Conservation (phyloP, 2,113 vertebrate species). For the Bos javanicus region DNA sequence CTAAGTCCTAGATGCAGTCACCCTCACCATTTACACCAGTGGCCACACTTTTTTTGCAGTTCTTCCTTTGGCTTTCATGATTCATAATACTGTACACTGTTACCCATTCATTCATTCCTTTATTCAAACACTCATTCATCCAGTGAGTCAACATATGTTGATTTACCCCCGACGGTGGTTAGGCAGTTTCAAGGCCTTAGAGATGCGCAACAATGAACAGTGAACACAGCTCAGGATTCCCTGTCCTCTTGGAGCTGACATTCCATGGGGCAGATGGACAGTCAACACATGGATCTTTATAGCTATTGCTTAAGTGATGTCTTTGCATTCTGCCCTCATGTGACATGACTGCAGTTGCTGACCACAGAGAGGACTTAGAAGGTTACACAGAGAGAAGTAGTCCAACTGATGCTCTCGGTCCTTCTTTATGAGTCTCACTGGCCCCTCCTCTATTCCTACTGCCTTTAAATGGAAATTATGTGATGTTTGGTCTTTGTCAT, state of each 20-base stretch:
- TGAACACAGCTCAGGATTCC: neutral
- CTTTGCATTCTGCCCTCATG: neutral
- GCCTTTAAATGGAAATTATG: neutral
- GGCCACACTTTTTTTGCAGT: neutral
- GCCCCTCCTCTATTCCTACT: neutral
- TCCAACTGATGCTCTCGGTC: neutral
- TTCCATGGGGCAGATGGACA: neutral
- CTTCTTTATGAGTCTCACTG: neutral
- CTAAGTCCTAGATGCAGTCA: neutral
- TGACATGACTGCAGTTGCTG: too few species aligned
- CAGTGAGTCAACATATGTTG: neutral
- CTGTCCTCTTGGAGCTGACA: neutral
- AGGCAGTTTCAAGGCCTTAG: neutral
- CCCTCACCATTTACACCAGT: too few species aligned
- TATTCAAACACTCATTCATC: neutral
- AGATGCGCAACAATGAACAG: neutral
- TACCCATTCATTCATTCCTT: neutral
- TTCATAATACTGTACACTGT: neutral
- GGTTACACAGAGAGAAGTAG: fast-evolving
- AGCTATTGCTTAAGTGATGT: too few species aligned
- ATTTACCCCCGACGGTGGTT: neutral
- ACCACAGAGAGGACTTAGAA: neutral
- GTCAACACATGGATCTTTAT: neutral
- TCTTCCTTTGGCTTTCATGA: neutral
- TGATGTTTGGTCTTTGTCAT: neutral